Percentiles rank a stretch among this genome's conserved stretches.
These are phyloP conservation scores for Gymnobelideus leadbeateri DNA, from an alignment of 2,113 vertebrate species.

Conservation along the genomic window DNA sequence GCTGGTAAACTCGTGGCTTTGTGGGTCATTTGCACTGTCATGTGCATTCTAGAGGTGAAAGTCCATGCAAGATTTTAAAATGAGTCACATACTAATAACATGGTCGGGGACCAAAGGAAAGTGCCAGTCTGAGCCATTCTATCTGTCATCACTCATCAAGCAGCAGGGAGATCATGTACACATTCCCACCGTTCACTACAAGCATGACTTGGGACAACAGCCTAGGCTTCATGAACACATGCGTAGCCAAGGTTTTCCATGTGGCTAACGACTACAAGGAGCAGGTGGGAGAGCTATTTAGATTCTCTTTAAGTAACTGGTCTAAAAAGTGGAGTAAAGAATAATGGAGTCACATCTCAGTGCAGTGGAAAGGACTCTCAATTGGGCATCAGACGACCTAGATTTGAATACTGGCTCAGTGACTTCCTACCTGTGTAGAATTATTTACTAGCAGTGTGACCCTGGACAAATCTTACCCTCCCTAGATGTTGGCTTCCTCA, in stretches of 20 bases:
- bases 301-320: conserved; percentile 65
- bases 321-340: conserved; percentile 64
- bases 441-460: neutral
- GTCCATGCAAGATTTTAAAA: conserved; percentile 60
- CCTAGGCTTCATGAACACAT: neutral
- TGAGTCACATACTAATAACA: conserved; percentile 65
- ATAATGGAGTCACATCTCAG: conserved; percentile 46
- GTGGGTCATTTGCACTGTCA: conserved; percentile 64
- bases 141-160: conserved; percentile 52
- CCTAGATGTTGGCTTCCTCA: neutral
- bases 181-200: conserved; percentile 35
- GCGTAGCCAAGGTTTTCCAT: conserved; percentile 42
- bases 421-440: neutral
- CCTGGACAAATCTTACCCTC: neutral
- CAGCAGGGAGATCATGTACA: conserved; percentile 34
- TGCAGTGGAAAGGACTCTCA: neutral
- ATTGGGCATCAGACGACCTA: neutral
- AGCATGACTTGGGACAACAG: neutral
- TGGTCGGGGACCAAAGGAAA: conserved; percentile 54
- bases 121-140: conserved; percentile 38
- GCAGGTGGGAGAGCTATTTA: conserved; percentile 66
- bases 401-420: neutral
- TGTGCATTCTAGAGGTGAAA: conserved; percentile 70
- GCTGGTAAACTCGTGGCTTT: conserved; percentile 38
- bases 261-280: conserved; percentile 34